Conservation (phyloP, 2,888 invertebrate genomes). For the Drosophila vallismaia region DNA sequence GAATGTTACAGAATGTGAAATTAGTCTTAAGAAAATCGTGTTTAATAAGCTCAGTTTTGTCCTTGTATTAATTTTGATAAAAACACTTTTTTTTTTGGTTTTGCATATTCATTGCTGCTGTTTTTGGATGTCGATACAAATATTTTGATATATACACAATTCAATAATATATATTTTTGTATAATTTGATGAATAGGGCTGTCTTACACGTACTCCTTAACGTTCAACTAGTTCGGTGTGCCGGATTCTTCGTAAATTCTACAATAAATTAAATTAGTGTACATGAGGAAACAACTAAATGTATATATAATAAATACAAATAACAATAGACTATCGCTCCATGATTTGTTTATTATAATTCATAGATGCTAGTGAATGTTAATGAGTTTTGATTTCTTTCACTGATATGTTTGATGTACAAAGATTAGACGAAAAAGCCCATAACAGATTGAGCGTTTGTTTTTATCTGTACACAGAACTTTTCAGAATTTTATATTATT, state of each 20-base stretch:
- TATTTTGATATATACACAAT: conserved; percentile 12
- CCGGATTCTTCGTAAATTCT: conserved; percentile 12
- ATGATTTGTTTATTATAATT: conserved; percentile 18
- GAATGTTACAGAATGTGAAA: not conserved
- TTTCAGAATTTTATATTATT: conserved; percentile 8
- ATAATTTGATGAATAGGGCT: conserved; percentile 41
- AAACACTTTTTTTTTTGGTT: not conserved
- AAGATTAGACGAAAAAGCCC: conserved; percentile 33
- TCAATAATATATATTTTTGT: conserved; percentile 23
- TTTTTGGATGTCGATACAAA: conserved; percentile 18
- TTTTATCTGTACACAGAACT: conserved; percentile 18
- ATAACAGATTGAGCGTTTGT: conserved; percentile 4
- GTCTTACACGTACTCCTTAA: conserved; percentile 18
- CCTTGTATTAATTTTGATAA: not conserved
- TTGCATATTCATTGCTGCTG: conserved; percentile 2
- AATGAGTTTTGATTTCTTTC: conserved; percentile 48
- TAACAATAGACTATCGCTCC: conserved; percentile 50
- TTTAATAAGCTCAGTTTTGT: not conserved
- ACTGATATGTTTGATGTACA: conserved; percentile 62
- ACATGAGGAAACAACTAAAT: conserved; percentile 20
- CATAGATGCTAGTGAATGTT: conserved; percentile 28
- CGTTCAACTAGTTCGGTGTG: conserved; percentile 19
- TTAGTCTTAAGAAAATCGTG: not conserved
- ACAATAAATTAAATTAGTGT: conserved; percentile 33
- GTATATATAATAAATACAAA: conserved; percentile 45